Evolutionary conservation across 2,797 vertebrate species (phyloP).

Genomic region (Heliangelus exortis): DNA sequence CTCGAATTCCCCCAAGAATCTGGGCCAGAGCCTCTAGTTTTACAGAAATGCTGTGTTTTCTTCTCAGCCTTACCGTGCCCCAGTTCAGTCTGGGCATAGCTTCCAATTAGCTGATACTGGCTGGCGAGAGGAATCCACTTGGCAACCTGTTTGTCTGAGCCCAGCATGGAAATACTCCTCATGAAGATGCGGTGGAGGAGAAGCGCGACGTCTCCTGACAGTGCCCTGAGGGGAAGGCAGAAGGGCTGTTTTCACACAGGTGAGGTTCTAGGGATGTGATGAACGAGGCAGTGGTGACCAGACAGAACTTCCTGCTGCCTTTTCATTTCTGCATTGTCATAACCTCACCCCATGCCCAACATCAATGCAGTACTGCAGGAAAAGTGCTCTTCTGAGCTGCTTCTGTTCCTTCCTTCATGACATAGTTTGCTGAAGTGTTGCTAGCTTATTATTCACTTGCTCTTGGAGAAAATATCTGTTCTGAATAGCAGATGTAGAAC

Average conservation of each 20-base stretch:
- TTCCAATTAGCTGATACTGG: conserved; percentile 65
- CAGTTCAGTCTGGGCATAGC: conserved; percentile 82
- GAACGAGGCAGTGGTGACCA: background rate
- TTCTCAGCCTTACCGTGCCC: conserved; percentile 77
- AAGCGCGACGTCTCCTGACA: conserved; percentile 50
- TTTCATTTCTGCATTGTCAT: background rate
- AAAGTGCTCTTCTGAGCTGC: background rate
- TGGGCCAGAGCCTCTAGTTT: background rate
- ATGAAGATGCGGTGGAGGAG: conserved; percentile 54
- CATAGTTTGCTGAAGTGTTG: background rate
- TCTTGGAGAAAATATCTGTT: conserved; percentile 6
- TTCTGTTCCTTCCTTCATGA: background rate
- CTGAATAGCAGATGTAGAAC: conserved; percentile 5
- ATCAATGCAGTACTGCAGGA: background rate
- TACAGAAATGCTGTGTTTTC: accelerated
- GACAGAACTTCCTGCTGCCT: background rate
- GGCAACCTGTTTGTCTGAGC: conserved; percentile 77
- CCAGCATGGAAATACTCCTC: conserved; percentile 70
- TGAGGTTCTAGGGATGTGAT: background rate
- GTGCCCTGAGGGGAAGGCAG: conserved; percentile 53
- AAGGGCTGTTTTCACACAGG: background rate
- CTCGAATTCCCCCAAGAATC: background rate
- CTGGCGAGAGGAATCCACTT: conserved; percentile 75
- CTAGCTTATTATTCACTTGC: background rate
- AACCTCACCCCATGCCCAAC: background rate